These are phyloP conservation scores for Helostoma temminkii DNA, from an alignment of 2,797 vertebrate genomes.

Conservation along the genomic window DNA sequence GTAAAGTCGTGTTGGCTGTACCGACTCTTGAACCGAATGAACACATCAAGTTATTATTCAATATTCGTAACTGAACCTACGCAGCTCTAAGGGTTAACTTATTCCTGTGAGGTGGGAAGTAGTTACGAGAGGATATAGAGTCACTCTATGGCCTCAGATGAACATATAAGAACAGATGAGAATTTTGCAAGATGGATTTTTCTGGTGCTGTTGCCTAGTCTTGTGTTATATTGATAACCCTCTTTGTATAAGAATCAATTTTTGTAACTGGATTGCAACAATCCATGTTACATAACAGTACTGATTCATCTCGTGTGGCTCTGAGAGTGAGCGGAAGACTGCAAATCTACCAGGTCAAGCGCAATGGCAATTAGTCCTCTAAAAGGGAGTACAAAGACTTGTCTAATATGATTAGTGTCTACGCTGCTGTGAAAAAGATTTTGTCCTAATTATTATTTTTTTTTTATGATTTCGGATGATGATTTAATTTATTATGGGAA, in stretches of 20 bases:
- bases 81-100: not conserved
- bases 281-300: conserved; percentile 34
- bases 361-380: conserved; percentile 11
- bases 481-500: too few relatives aligned
- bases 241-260: not conserved
- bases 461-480: too few relatives aligned
- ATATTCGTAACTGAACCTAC: conserved; percentile 30
- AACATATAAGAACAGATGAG: too few relatives aligned
- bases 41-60: not conserved
- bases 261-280: conserved; percentile 35
- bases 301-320: conserved; percentile 28
- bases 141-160: too few relatives aligned
- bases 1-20: too few relatives aligned
- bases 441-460: too few relatives aligned
- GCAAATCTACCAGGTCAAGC: not conserved
- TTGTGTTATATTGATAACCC: too few relatives aligned
- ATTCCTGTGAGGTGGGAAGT: conserved; percentile 8
- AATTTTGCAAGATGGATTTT: too few relatives aligned
- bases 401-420: conserved; percentile 14
- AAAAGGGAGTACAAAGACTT: not conserved
- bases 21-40: too few relatives aligned
- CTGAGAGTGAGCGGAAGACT: not conserved
- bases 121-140: not conserved
- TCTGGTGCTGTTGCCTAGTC: too few relatives aligned
- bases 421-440: too few relatives aligned